Evolutionary conservation across 2,888 invertebrate genomes (phyloP), one percentile per base, ranked within the genome.

Genomic region (Orthosia gracilis): DNA sequence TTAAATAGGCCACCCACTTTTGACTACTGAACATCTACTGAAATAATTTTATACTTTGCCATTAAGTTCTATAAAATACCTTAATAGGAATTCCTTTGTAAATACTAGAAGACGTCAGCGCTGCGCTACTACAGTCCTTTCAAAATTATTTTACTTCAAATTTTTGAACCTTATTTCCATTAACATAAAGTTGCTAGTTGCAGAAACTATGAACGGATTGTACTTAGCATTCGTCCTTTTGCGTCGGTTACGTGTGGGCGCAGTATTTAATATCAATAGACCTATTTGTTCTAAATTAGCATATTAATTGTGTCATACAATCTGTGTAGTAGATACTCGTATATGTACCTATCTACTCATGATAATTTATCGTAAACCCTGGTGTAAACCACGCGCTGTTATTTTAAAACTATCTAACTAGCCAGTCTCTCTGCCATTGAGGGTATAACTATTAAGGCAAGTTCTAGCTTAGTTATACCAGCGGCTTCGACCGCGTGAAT

Each of bases 291-390:
- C 72, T 47, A 72, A 77, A 76, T 77, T 72, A 21, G 55, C 26
- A 77, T 66, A 62, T 66, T 65, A 76, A 77, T 77, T 66, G 65
- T 66, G 77, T 66, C 77, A 72, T 52, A 72, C 77, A 77, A 57
- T 70, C 45, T 50, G 54, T 45, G 26, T 21, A n/a, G 40, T 61
- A 40, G 40, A 40, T 40, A 40, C 40, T 40, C 40, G 40, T 40
- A 40, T 40, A 47, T n/a, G 23, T 31, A 59, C 7, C 17, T 50
- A 68, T 12, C n/a, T 52, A 45, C 17, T 13, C 17, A 18, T 52
- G 69, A 52, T 58, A 45, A 40, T 40, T 40, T 40, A 40, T 40
- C 40, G 40, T 40, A 17, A 17, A 45, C n/a, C 26, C 0, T 3
- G 21, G 0, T 55, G 9, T 26, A 17, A 57, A 31, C n/a, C 49